Conservation (phyloP, 2,113 vertebrate genomes). For the Hippocampus mohnikei region DNA sequence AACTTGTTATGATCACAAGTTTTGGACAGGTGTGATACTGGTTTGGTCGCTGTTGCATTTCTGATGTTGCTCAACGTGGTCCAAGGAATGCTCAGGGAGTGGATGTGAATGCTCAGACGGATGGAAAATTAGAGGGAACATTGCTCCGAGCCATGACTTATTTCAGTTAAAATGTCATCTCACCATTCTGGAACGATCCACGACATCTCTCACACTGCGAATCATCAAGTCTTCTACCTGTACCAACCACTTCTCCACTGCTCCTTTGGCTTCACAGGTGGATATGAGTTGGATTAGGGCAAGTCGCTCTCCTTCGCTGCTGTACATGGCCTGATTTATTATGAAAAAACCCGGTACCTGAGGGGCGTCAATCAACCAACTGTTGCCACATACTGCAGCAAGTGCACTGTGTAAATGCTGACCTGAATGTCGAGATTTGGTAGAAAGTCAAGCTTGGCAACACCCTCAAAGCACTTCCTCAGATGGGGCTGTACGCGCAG, state of each 20-base stretch:
- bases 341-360: not conserved
- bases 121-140: too few relatives aligned
- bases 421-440: slow-evolving; percentile 87
- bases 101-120: too few relatives aligned
- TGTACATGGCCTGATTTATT: slow-evolving; percentile 79
- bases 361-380: slow-evolving; percentile 1
- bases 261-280: slow-evolving; percentile 86
- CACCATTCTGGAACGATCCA: slow-evolving; percentile 82
- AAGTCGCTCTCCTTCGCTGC: slow-evolving; percentile 87
- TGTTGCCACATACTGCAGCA: not conserved
- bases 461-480: slow-evolving; percentile 97
- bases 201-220: slow-evolving; percentile 81
- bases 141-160: not conserved
- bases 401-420: slow-evolving; percentile 8
- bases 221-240: slow-evolving; percentile 96
- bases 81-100: too few relatives aligned
- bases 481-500: slow-evolving; percentile 91
- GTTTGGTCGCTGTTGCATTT: too few relatives aligned
- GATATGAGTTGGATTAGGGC: slow-evolving; percentile 82
- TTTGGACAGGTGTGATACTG: too few relatives aligned
- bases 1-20: too few relatives aligned
- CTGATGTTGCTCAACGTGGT: too few relatives aligned
- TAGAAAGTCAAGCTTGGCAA: slow-evolving; percentile 90
- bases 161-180: slow-evolving; percentile 33
- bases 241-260: slow-evolving; percentile 95